Percentiles rank a stretch among this genome's conserved stretches.
Evolutionary conservation across 2,113 vertebrate species (phyloP).

Genomic region (Thryonomys swinderianus): DNA sequence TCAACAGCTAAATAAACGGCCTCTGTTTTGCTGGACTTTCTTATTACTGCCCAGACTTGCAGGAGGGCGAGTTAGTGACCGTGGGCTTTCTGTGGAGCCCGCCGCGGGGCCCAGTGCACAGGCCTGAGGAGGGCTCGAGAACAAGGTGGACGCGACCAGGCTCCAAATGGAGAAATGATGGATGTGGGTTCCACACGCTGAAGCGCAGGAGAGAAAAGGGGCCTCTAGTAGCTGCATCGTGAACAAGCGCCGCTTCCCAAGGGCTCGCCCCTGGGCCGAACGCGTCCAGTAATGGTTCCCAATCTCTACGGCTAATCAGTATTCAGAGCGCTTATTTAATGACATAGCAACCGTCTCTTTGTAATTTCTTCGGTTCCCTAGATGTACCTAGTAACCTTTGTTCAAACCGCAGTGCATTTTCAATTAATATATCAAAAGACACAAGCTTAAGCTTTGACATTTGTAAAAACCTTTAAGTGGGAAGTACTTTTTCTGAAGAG

Average conservation of each 20-base stretch:
- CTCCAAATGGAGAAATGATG: neutral
- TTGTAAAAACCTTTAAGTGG: neutral
- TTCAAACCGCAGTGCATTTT: constrained; percentile 32
- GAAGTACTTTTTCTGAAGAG: neutral
- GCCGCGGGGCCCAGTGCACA: neutral
- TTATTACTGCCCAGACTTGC: neutral
- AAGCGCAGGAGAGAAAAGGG: neutral
- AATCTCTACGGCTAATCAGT: neutral
- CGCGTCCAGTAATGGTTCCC: neutral
- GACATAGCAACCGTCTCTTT: constrained; percentile 51
- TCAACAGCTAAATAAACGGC: neutral
- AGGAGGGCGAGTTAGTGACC: neutral
- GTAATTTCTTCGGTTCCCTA: constrained; percentile 6
- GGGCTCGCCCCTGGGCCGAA: neutral
- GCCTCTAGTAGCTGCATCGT: neutral
- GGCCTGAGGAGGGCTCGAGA: neutral
- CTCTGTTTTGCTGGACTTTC: neutral
- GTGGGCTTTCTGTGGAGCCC: too few relatives aligned
- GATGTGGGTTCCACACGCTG: neutral
- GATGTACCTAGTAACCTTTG: constrained; percentile 55
- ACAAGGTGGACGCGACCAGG: neutral
- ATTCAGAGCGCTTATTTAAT: constrained; percentile 23
- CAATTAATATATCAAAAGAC: constrained; percentile 40
- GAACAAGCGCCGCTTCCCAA: neutral
- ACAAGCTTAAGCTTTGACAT: constrained; percentile 27